Evolutionary conservation across 2,797 vertebrate species (phyloP), one percentile per base, ranked within the genome.

Genomic region (Alcedo atthis): DNA sequence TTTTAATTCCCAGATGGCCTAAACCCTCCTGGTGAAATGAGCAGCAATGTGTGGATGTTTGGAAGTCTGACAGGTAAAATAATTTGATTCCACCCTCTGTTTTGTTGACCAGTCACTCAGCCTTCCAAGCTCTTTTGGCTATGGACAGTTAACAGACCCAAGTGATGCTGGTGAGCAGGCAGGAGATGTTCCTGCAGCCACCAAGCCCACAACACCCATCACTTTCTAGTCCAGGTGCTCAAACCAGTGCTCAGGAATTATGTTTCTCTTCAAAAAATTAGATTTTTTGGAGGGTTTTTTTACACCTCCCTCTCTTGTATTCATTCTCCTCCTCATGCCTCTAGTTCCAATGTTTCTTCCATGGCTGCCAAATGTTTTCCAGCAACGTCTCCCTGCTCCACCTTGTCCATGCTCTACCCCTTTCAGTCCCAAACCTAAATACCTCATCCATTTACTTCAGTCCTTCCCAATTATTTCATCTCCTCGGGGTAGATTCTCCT

Each of bases 371-470:
- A 82, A 85, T 12, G 17, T 45, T 64, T 89, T 76, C 71, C 71
- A 82, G 71, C 37, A 63, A 55, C 32, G 69, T 48, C 48, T 87
- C 53, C 59, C 61, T 48, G 32, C 40, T 45, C 64, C 61, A 81
- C 78, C 57, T 71, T 78, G 57, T 61, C 87, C 58, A 10, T 67
- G 70, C 79, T 90, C 55, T 64, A 53, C 37, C 28, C 76, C 45
- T 58, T 89, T 89, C 85, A 92, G 69, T 68, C 66, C 28, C 73
- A 77, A 79, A 85, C 20, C 42, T 71, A 19, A 89, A 85, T 74
- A 63, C 54, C 64, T 92, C 91, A 91, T 92, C 76, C 71, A 43
- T 75, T 85, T 82, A 57, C 69, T 85, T 82, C 8, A 87, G 68
- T 89, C 25, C 53, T 91, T 89, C 57, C 55, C 59, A 42, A 67